These are phyloP conservation scores for Oreochromis aureus DNA, from an alignment of 2,113 vertebrate genomes.

Conservation along the genomic window DNA sequence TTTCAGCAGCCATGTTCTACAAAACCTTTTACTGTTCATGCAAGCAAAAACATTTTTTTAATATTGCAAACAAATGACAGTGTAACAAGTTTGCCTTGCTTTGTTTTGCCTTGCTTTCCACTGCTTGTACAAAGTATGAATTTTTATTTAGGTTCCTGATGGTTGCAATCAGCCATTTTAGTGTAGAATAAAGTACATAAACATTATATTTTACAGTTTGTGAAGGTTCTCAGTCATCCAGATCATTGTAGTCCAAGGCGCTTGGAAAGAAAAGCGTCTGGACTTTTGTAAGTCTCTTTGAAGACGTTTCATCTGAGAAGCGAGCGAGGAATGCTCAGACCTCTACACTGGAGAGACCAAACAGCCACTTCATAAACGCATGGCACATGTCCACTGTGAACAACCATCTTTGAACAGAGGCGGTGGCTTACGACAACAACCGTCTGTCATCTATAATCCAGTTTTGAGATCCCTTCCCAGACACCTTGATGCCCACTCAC, in stretches of 20 bases:
- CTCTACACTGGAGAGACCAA: not conserved
- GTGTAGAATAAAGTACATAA: not conserved
- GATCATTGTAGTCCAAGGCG: accelerated
- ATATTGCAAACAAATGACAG: not conserved
- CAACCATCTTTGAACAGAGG: not conserved
- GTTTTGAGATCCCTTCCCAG: not conserved
- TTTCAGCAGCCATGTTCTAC: not conserved
- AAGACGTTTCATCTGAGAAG: not conserved
- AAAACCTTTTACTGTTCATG: accelerated
- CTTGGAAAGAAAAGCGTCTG: accelerated
- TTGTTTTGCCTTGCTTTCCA: not conserved
- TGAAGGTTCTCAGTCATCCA: not conserved
- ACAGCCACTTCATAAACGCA: not conserved
- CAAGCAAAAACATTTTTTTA: not conserved
- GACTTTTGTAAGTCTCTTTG: not conserved
- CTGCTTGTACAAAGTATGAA: accelerated
- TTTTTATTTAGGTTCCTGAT: not conserved
- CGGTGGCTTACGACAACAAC: accelerated
- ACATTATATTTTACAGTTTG: not conserved
- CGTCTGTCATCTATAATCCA: not conserved
- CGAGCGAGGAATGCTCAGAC: not conserved
- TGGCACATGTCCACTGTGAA: not conserved
- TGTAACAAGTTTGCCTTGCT: not conserved
- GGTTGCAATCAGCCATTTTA: not conserved
- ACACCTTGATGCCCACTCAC: not conserved